Evolutionary conservation across 2,797 vertebrate species (phyloP), one percentile per base, ranked within the genome.

Genomic region (Synaphobranchus kaupii): DNA sequence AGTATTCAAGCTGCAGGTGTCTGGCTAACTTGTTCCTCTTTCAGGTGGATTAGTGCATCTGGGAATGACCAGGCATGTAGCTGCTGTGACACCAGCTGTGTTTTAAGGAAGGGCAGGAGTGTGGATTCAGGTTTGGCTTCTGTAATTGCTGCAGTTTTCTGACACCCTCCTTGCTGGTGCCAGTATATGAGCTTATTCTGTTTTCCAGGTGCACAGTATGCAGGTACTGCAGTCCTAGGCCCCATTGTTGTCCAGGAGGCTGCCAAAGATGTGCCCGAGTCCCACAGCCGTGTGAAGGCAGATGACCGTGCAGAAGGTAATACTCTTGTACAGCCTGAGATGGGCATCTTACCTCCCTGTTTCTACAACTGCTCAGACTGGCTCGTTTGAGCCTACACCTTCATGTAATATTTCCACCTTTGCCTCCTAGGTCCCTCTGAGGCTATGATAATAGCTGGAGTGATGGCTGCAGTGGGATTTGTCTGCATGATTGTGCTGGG

Each of bases 1-100:
- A 7, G 8, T 13, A 13, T 15, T 50, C 15, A 13, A 60, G 3
- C 13, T 60, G 4, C 58, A 34, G 39, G 34, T 6, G 22, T n/a
- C 15, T 44, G 34, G 10, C 5, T 68, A 31, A 87, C 78, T 25
- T 25, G 15, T 10, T 39, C 25, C 56, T 80, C 68, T n/a, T 73
- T n/a, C 15, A 96, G 94, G 68, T 96, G 95, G 95, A 88, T 0
- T 5, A 94, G 94, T 88, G 92, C 89, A 44, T 89, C 86, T 28
- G 92, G 94, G 58, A 13, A 0, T 31, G n/a, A 94, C 86, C 1
- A 0, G 31, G 88, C 25, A 34, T 96, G 95, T 85, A 39, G 4
- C 71, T 88, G 91, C 78, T 96, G 95, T 91, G 91, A 92, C 7
- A 4, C 88, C n/a, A 0, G 13, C 28, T 81, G 85, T 83, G 48